Evolutionary conservation across 1,140 invertebrate species (phyloP), one percentile per base, ranked within the genome.

Genomic region (Probaryconus sp.): DNA sequence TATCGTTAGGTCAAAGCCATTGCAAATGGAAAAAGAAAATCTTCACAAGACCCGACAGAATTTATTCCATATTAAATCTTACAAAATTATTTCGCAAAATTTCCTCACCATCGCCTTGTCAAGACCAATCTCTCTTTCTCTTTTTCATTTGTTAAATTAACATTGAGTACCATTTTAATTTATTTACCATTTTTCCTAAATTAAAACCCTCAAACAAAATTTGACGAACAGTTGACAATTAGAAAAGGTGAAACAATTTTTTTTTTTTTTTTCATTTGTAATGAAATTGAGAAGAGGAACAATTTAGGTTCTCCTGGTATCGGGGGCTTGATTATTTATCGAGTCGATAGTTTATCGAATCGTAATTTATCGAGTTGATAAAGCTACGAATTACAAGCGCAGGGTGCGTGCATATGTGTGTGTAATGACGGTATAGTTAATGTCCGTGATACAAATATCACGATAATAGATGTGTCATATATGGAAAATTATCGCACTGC

Each of bases 381-480:
- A 60, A 69, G 65, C 45, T 18, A 48, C 37, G 53, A 68, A 51
- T 51, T 50, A 51, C 35, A 51, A 13, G 33, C 20, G 30, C 28
- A 31, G 45, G 38, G 7, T 24, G 35, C 9, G n/a, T n/a, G 47
- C 45, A 53, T 69, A 53, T 60, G 55, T 38, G n/a, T n/a, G 47
- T 45, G 47, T 26, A 16, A 37, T 50, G 65, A 53, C 60, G 53
- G 38, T 28, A 51, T 37, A 55, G 55, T 60, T 69, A 60, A 69
- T 60, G 55, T 53, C 55, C 47, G 55, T 33, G 65, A 60, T 69
- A 60, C 55, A 69, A 69, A 69, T 37, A 69, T 69, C 65, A 60
- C 30, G 65, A 69, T 69, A 69, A 69, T 69, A 69, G 55, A 61
- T 69, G 33, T 45, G 65, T 61, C 47, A 53, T 69, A 60, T 61